Evolutionary conservation across 2,888 invertebrate genomes (phyloP).

Genomic region (Volucella inflata): DNA sequence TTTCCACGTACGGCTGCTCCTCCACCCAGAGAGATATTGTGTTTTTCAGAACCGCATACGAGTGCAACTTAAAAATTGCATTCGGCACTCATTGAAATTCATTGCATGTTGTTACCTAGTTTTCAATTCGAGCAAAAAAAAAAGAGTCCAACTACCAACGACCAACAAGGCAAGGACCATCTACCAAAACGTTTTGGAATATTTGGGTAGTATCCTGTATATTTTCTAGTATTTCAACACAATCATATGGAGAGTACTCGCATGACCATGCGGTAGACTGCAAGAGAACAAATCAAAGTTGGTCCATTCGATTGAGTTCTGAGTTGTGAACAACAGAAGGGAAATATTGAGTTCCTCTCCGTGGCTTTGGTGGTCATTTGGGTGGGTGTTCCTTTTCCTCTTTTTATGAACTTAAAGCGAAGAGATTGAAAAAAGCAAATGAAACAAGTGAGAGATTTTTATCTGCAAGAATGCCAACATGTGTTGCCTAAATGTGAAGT

Average conservation of each 20-base stretch:
- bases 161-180: too few relatives aligned
- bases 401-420: conserved; percentile 1
- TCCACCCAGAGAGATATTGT: conserved; percentile 47
- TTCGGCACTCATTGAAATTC: conserved; percentile 72
- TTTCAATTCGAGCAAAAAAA: conserved; percentile 56
- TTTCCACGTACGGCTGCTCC: neutral
- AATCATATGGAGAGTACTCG: conserved; percentile 7
- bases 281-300: conserved; percentile 67
- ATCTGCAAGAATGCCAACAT: too few relatives aligned
- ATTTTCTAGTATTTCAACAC: neutral
- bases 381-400: conserved; percentile 9
- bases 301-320: conserved; percentile 66
- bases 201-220: conserved; percentile 5
- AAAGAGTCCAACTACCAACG: conserved; percentile 16
- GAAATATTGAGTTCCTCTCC: conserved; percentile 66
- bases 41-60: conserved; percentile 56
- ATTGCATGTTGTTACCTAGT: conserved; percentile 74
- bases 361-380: conserved; percentile 59
- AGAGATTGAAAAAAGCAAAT: neutral
- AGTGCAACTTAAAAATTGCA: conserved; percentile 65
- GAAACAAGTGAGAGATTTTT: too few relatives aligned
- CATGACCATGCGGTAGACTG: conserved; percentile 50
- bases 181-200: conserved; percentile 33
- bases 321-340: conserved; percentile 61
- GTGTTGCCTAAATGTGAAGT: too few relatives aligned